Evolutionary conservation across 2,888 invertebrate genomes (phyloP).

Genomic region (Atrina japonica): DNA sequence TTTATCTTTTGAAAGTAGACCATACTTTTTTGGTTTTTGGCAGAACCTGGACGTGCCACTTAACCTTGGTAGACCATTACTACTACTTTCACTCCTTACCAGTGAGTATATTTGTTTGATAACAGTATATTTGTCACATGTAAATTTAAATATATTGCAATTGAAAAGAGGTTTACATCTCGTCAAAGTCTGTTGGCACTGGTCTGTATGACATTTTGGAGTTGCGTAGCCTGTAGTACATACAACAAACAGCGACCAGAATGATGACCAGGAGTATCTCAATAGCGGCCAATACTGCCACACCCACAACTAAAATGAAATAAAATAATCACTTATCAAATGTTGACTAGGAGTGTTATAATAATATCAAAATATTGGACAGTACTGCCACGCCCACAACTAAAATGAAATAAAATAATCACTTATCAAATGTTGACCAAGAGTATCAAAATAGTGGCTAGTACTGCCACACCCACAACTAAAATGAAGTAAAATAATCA

Average conservation of each 20-base stretch:
- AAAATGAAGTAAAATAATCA: background rate
- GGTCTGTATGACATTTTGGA: slow-evolving; percentile 5
- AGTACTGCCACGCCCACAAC: slow-evolving; percentile 16
- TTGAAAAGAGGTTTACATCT: too few species aligned
- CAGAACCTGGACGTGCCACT: too few species aligned
- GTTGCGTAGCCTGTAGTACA: slow-evolving; percentile 10
- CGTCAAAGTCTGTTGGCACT: slow-evolving; percentile 2
- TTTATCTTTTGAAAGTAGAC: too few species aligned
- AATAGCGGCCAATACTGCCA: slow-evolving; percentile 14
- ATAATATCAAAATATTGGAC: background rate
- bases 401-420: background rate
- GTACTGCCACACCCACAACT: slow-evolving; percentile 9
- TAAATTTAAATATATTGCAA: too few species aligned
- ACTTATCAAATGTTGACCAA: background rate
- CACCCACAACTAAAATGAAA: background rate
- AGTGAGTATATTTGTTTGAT: too few species aligned
- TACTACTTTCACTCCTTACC: too few species aligned
- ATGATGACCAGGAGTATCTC: slow-evolving; percentile 1
- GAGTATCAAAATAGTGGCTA: slow-evolving; percentile 1
- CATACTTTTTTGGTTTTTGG: too few species aligned
- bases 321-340: background rate
- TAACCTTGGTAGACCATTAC: too few species aligned
- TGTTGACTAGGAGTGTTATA: too few species aligned
- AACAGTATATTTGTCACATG: too few species aligned
- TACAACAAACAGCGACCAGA: slow-evolving; percentile 2